Conservation (phyloP, 1,140 invertebrate species). For the Drosophila miranda region DNA sequence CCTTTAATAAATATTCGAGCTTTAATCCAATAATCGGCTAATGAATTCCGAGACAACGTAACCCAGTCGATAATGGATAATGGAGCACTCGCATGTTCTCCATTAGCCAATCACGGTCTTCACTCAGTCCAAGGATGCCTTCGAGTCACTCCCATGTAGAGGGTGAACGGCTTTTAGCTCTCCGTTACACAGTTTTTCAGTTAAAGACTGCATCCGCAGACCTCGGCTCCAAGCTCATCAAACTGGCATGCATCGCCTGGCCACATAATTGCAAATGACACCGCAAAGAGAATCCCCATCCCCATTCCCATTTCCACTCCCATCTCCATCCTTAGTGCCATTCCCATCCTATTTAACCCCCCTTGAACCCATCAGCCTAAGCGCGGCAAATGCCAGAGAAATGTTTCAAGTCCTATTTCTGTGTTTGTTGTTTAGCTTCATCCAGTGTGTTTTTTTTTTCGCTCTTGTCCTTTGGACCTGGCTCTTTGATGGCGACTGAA, state of each 20-base stretch:
- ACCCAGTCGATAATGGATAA: background rate
- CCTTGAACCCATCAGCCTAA: background rate
- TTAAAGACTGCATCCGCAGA: constrained; percentile 10
- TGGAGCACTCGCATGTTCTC: background rate
- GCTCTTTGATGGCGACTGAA: constrained; percentile 48
- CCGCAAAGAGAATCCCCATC: constrained; percentile 41
- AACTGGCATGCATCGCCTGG: constrained; percentile 49
- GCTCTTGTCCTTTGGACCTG: constrained; percentile 65
- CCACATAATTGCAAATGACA: constrained; percentile 64
- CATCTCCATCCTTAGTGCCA: background rate
- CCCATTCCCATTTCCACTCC: background rate
- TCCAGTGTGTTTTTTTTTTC: constrained; percentile 35
- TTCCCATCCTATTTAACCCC: background rate
- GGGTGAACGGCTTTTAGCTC: constrained; percentile 14
- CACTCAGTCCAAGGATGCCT: too few species aligned
- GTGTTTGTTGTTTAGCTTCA: constrained; percentile 40
- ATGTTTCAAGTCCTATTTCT: constrained; percentile 60
- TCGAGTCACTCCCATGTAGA: too few species aligned
- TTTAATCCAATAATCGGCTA: constrained; percentile 28
- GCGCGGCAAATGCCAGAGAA: constrained; percentile 28
- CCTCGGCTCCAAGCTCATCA: constrained; percentile 28
- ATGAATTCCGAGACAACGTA: constrained; percentile 17
- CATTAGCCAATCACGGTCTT: background rate
- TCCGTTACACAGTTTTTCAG: constrained; percentile 31
- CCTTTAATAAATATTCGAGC: constrained; percentile 41